A percentile compares a stretch with the other conserved stretches of the same genome.
Conservation (phyloP, 2,797 vertebrate genomes). For the Etheostoma perlongum region DNA sequence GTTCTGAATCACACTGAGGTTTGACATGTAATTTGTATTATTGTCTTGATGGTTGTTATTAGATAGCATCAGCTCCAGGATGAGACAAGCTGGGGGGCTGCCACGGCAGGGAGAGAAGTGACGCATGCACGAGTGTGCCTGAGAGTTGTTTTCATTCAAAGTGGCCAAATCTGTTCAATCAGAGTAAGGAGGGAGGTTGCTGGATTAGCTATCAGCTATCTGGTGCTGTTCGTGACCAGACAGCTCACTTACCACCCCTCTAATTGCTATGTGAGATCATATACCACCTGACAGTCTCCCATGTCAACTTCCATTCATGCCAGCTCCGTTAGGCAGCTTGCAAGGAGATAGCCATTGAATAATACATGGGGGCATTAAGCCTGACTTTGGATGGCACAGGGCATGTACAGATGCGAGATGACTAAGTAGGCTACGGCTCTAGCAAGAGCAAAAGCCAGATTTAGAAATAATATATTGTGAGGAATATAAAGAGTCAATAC, state of each 20-base stretch:
- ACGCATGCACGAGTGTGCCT: background rate
- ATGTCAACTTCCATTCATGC: constrained; percentile 68
- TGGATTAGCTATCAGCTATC: constrained; percentile 51
- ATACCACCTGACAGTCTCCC: constrained; percentile 69
- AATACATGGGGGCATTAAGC: constrained; percentile 71
- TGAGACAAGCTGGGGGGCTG: constrained; percentile 51
- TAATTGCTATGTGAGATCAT: constrained; percentile 74
- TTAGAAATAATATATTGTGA: constrained; percentile 38
- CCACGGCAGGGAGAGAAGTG: constrained; percentile 51
- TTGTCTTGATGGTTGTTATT: constrained; percentile 73
- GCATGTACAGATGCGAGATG: constrained; percentile 60
- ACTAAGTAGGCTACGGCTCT: constrained; percentile 44
- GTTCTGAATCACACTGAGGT: constrained; percentile 60
- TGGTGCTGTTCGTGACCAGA: constrained; percentile 55
- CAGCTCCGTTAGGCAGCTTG: constrained; percentile 56
- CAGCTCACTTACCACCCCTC: constrained; percentile 71
- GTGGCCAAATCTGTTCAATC: constrained; percentile 56
- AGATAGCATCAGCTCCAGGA: constrained; percentile 60
- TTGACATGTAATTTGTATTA: constrained; percentile 70
- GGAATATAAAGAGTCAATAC: constrained; percentile 20
- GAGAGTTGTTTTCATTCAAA: constrained; percentile 45
- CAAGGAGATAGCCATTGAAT: constrained; percentile 72
- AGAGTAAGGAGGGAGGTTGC: constrained; percentile 27
- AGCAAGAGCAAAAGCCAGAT: constrained; percentile 43
- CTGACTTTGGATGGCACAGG: constrained; percentile 52